Base-by-base conservation (phyloP, 2,113 vertebrate genomes). In the Tichodroma muraria region DNA sequence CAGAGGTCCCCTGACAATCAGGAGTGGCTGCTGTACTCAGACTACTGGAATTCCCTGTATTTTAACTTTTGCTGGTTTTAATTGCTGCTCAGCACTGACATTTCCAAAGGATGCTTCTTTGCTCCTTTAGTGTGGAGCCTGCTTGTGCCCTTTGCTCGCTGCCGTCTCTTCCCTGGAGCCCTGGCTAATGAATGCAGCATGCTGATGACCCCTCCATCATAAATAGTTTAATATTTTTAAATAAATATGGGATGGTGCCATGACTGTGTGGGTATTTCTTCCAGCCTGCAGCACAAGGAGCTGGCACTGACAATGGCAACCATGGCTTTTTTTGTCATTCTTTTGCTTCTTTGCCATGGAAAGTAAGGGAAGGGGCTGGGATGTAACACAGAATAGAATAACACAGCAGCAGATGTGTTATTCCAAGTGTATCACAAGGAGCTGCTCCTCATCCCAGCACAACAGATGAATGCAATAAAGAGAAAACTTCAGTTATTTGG, bases 191-290 rank as follows among this genome's bases (percentile, higher is more conserved):
- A 95, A 91, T 82, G 82, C 86, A 80, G 84, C 89, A 89, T 66
- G 75, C 63, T 85, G 79, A 72, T 95, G 94, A 93, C 95, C 88
- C 63, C 82, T 52, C 45, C 82, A 84, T 94, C 94, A 95, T 80
- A 93, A 94, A 93, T 65, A 96, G 69, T 94, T 90, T 83, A 91
- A 94, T 93, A 93, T 71, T 95, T 95, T 97, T 9, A 94, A 95
- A 85, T 95, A 96, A 95, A 91, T 85, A 93, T 33, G 47, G 71
- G 91, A 80, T 44, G 45, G 71, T 91, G 90, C 80, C 84, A 89
- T 33, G 93, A 71, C 49, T 94, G 60, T 91, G 79, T 92, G 90
- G 75, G 53, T 90, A 95, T 87, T 95, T 94, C 66, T 68, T 78
- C 80, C 79, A 37, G 84, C 84, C 90, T 90, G 82, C 89, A 95